A percentile compares a stretch with the other conserved stretches of the same genome.
These are phyloP conservation scores for Orestias chungarensis DNA, from an alignment of 2,797 vertebrate genomes.

Conservation along the genomic window DNA sequence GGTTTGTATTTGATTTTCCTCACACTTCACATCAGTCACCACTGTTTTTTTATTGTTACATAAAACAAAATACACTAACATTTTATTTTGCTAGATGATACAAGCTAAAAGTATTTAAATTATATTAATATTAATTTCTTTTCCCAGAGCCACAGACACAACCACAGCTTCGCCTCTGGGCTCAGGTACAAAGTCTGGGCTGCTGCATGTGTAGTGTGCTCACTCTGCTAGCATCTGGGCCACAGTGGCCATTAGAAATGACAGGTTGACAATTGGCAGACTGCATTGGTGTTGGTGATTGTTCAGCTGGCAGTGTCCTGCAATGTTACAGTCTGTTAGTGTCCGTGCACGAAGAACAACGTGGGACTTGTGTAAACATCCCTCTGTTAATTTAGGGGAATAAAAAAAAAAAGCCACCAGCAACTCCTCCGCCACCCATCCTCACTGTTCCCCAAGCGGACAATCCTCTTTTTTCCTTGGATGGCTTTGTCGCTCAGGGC, in stretches of 20 bases:
- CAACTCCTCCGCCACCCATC: slow-evolving; percentile 27
- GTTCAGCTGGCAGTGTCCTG: slow-evolving; percentile 77
- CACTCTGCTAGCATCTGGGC: slow-evolving; percentile 75
- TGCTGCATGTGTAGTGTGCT: slow-evolving; percentile 54
- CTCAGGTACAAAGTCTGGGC: slow-evolving; percentile 63
- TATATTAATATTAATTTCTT: background rate
- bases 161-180: slow-evolving; percentile 38
- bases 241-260: slow-evolving; percentile 74
- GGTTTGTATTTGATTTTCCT: background rate
- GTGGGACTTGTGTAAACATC: slow-evolving; percentile 58
- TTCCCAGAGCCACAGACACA: slow-evolving; percentile 23
- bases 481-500: slow-evolving; percentile 61
- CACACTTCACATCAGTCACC: background rate
- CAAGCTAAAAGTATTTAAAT: background rate
- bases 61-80: background rate
- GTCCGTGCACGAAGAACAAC: slow-evolving; percentile 62
- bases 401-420: slow-evolving; percentile 47
- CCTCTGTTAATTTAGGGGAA: slow-evolving; percentile 53
- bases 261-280: slow-evolving; percentile 76
- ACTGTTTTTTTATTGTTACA: background rate
- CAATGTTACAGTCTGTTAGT: slow-evolving; percentile 73
- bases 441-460: slow-evolving; percentile 56
- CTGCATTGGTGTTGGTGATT: slow-evolving; percentile 78
- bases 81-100: background rate
- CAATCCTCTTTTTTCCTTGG: slow-evolving; percentile 63